Conservation (phyloP, 2,888 invertebrate genomes). For the Mongoloraphidia duomilia region DNA sequence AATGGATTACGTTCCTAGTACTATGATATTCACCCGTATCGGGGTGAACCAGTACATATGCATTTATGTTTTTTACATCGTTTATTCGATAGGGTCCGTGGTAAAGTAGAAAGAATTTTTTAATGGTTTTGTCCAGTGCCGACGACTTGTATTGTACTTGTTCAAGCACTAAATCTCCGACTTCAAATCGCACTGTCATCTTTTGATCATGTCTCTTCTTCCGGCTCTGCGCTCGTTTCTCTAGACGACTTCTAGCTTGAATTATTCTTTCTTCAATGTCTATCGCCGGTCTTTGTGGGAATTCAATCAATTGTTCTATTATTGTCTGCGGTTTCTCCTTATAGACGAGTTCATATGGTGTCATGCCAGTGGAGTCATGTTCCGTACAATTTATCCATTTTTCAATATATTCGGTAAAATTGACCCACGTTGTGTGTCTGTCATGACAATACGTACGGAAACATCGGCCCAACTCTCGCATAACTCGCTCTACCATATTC, state of each 20-base stretch:
- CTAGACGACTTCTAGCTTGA: not conserved
- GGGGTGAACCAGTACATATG: not conserved
- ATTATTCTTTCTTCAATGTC: not conserved
- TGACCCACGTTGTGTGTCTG: conserved; percentile 13
- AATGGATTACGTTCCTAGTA: too few relatives aligned
- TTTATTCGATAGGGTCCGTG: not conserved
- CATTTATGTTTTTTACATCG: not conserved
- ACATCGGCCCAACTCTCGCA: conserved; percentile 14
- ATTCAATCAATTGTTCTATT: not conserved
- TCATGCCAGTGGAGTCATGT: conserved; percentile 12
- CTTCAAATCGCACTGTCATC: not conserved
- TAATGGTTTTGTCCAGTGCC: too few relatives aligned
- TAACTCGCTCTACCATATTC: conserved; percentile 16
- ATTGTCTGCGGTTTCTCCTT: conserved; percentile 1
- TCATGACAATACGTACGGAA: conserved; percentile 12
- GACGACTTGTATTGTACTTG: conserved; percentile 1
- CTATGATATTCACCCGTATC: too few relatives aligned
- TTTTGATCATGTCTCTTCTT: not conserved
- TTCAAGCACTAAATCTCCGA: conserved; percentile 3
- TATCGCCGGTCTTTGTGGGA: not conserved
- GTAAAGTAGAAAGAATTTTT: not conserved
- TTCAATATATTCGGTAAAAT: conserved; percentile 5
- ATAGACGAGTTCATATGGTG: conserved; percentile 9
- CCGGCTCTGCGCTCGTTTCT: not conserved
- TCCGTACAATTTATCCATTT: conserved; percentile 8